Conservation (phyloP, 2,888 invertebrate species). For the Bursaphelenchus okinawaensis region DNA sequence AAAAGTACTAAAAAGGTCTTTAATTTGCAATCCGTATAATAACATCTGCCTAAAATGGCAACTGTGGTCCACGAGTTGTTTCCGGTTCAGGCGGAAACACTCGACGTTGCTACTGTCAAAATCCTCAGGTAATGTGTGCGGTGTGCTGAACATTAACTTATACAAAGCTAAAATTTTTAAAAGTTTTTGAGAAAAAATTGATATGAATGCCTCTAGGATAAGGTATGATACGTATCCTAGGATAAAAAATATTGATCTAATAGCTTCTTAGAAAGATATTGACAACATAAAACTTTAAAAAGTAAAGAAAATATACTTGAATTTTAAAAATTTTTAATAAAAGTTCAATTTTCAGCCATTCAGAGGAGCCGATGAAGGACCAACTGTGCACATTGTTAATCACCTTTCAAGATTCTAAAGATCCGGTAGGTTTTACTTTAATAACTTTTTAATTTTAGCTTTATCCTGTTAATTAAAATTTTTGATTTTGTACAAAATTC, state of each 20-base stretch:
- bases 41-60: no score
- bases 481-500: background rate
- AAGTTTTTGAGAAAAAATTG: no score
- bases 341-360: background rate
- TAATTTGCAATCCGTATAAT: no score
- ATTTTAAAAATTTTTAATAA: background rate
- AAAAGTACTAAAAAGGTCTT: no score
- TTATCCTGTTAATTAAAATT: background rate
- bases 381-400: slow-evolving; percentile 33
- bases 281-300: no score
- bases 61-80: background rate
- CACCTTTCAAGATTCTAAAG: slow-evolving; percentile 32
- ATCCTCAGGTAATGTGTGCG: background rate
- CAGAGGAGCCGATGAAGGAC: slow-evolving; percentile 20
- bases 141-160: background rate
- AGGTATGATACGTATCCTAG: no score
- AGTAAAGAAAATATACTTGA: background rate
- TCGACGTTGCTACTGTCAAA: background rate
- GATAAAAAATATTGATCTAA: background rate
- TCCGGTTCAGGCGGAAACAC: background rate
- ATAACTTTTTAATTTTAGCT: background rate
- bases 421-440: slow-evolving; percentile 29
- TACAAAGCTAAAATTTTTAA: background rate
- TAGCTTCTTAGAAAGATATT: no score
- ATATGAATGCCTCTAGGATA: no score